Evolutionary conservation across 2,113 vertebrate species (phyloP), one percentile per base, ranked within the genome.

Genomic region (Clarias batrachus): DNA sequence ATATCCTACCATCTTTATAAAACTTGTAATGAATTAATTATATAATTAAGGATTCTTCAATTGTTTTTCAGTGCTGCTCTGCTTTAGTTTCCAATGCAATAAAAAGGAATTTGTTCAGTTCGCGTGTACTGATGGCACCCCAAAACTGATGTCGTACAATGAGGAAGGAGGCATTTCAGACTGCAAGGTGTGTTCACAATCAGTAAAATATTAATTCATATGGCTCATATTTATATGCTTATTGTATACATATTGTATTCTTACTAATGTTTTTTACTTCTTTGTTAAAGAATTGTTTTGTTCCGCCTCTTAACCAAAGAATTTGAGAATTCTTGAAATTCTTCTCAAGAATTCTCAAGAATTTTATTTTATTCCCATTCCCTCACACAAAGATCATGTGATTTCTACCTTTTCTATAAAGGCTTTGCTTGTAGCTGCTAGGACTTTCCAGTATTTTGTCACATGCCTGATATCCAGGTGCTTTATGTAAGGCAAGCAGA

Each of bases 81-180:
- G 80, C 41, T 16, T 91, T 8, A 0, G 62, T 74, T 57, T 94
- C 0, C 0, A 0, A 0, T 93, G 92, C 48, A 0, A 88, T 2
- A 4, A 10, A 77, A 84, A 21, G 0, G 5, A 0, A 80, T 76
- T 91, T 73, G 21, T 83, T 16, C 1, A 86, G 4, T 25, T 48
- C 12, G 0, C n/a, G 3, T 12, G 59, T 1, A 89, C 92, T 1
- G 93, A 93, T 23, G 93, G 92, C 48, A 88, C 54, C 81, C 95
- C 95, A 91, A 93, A 92, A 6, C 84, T 96, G 21, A 94, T 94
- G 59, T 89, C 57, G n/a, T 95, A 94, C 90, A 96, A 95, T n/a
- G 85, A 93, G 16, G 95, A 96, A 88, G 94, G 93, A 89, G 92
- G 92, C 1, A 85, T 91, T 12, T 81, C 93, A 1, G 23, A 66